These are phyloP conservation scores for Sphaerophoria rueppellii DNA, from an alignment of 2,888 invertebrate genomes.

Conservation along the genomic window DNA sequence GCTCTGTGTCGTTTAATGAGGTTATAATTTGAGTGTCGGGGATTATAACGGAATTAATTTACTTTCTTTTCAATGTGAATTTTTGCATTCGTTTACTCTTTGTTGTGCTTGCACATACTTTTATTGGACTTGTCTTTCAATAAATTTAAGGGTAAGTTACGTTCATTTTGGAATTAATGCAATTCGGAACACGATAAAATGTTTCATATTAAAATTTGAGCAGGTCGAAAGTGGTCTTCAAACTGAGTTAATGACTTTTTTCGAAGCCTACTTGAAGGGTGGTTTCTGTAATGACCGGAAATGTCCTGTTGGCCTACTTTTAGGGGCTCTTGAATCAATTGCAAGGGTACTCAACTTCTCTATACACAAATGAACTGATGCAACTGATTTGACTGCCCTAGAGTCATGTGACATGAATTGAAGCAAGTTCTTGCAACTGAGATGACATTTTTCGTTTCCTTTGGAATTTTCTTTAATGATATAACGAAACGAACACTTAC, in stretches of 20 bases:
- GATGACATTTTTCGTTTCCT: neutral
- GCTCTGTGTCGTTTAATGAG: slow-evolving; percentile 53
- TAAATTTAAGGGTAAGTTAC: neutral
- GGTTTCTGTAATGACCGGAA: too few species aligned
- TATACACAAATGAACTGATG: too few species aligned
- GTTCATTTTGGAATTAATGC: neutral
- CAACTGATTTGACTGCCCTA: too few species aligned
- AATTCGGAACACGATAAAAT: too few species aligned
- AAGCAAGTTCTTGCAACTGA: neutral
- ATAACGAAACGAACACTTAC: slow-evolving; percentile 49
- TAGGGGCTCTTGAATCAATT: too few species aligned
- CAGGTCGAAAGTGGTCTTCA: too few species aligned
- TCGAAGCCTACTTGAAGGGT: too few species aligned
- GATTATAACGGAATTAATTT: slow-evolving; percentile 72
- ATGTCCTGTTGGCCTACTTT: too few species aligned
- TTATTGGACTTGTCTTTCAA: neutral
- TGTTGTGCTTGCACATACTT: neutral
- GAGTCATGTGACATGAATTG: too few species aligned
- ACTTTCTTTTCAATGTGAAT: slow-evolving; percentile 40
- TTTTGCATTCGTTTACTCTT: slow-evolving; percentile 31
- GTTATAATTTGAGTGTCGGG: slow-evolving; percentile 74
- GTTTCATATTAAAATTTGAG: too few species aligned
- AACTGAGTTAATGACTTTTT: too few species aligned
- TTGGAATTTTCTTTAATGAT: neutral
- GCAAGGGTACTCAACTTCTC: too few species aligned